Evolutionary conservation across 2,113 vertebrate genomes (phyloP).

Genomic region (Caranx ignobilis): DNA sequence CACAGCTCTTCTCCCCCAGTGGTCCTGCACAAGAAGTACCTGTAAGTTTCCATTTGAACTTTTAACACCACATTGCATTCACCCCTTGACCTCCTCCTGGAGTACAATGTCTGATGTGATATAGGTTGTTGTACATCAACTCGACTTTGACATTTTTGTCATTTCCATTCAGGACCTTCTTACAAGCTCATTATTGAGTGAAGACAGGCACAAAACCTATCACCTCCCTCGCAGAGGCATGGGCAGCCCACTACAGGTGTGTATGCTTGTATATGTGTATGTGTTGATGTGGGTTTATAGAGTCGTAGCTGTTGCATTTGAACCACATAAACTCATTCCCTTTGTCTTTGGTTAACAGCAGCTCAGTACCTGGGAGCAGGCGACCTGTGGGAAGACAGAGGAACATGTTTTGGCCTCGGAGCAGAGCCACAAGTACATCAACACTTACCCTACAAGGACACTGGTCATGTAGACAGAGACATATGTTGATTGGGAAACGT

Average conservation of each 20-base stretch:
- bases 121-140: neutral
- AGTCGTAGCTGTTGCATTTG: neutral
- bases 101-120: neutral
- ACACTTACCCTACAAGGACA: slow-evolving; percentile 90
- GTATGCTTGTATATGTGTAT: neutral
- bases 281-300: neutral
- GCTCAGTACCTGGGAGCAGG: slow-evolving; percentile 90
- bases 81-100: neutral
- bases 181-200: slow-evolving; percentile 91
- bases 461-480: slow-evolving; percentile 91
- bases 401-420: slow-evolving; percentile 89
- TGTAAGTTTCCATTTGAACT: slow-evolving; percentile 79
- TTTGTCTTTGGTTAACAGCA: slow-evolving; percentile 74
- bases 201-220: slow-evolving; percentile 90
- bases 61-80: neutral
- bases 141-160: neutral
- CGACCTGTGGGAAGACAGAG: slow-evolving; percentile 92
- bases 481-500: slow-evolving; percentile 80
- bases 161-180: slow-evolving; percentile 88
- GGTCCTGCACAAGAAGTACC: slow-evolving; percentile 89
- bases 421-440: slow-evolving; percentile 92
- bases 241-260: slow-evolving; percentile 90
- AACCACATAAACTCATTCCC: slow-evolving; percentile 2
- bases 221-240: slow-evolving; percentile 87
- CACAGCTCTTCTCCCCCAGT: slow-evolving; percentile 90